phyloP scores from a whole-genome alignment of 1,140 invertebrate species.

The Nautilus pompilius region DNA sequence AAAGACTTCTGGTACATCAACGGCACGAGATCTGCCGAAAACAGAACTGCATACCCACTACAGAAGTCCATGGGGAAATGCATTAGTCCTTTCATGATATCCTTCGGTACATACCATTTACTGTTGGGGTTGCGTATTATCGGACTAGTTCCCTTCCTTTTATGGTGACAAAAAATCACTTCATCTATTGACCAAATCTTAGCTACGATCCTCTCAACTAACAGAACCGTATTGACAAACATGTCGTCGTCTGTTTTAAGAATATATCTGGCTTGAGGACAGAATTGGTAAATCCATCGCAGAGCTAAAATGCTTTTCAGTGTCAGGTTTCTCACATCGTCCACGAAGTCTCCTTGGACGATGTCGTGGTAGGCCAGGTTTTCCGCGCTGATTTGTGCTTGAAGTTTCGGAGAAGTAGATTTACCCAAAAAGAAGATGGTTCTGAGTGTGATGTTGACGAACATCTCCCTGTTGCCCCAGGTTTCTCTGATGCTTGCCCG shows the following conservation, averaged over 20 bases:
- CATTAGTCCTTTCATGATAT: slow-evolving; percentile 36
- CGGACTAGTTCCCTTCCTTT: slow-evolving; percentile 11
- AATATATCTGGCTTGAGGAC: slow-evolving; percentile 58
- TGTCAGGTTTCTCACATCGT: slow-evolving; percentile 79
- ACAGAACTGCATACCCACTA: slow-evolving; percentile 51
- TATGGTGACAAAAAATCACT: slow-evolving; percentile 24
- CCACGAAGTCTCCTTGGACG: slow-evolving; percentile 74
- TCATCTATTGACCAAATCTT: slow-evolving; percentile 5
- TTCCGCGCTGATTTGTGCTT: slow-evolving; percentile 55
- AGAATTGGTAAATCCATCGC: slow-evolving; percentile 72
- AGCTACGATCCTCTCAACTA: slow-evolving; percentile 30
- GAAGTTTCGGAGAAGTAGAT: slow-evolving; percentile 53
- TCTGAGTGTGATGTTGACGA: slow-evolving; percentile 12
- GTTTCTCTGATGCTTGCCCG: slow-evolving; percentile 40
- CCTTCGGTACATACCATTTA: slow-evolving; percentile 51
- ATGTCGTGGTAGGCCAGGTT: slow-evolving; percentile 65
- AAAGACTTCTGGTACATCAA: slow-evolving; percentile 40
- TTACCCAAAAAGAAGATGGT: slow-evolving; percentile 71
- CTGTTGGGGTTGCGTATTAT: slow-evolving; percentile 39
- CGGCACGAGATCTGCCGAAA: slow-evolving; percentile 47
- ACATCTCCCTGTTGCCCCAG: slow-evolving; percentile 33
- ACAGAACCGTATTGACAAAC: slow-evolving; percentile 62
- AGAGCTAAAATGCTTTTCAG: slow-evolving; percentile 81
- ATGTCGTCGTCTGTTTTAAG: slow-evolving; percentile 66
- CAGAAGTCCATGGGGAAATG: slow-evolving; percentile 47